Percentiles rank a stretch among this genome's conserved stretches.
Evolutionary conservation across 1,140 invertebrate species (phyloP).

Genomic region (Tetraneura akinire): DNA sequence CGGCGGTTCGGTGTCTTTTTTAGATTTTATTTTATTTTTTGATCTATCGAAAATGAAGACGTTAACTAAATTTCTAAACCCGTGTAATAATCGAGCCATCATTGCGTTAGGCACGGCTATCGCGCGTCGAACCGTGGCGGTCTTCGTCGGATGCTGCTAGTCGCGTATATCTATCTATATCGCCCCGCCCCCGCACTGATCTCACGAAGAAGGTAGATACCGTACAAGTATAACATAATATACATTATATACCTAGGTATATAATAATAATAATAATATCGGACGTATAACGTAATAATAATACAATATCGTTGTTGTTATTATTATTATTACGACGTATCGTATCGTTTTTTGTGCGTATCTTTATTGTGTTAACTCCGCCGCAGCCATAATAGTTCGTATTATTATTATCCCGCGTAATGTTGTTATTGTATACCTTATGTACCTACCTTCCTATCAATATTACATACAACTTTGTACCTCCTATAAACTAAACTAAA

Average conservation of each 20-base stretch:
- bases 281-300: too few relatives aligned
- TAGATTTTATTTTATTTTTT: too few relatives aligned
- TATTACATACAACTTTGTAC: too few relatives aligned
- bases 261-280: too few relatives aligned
- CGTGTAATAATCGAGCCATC: constrained; percentile 49
- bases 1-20: too few relatives aligned
- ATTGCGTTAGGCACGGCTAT: constrained; percentile 36
- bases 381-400: not conserved
- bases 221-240: too few relatives aligned
- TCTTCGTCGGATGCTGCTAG: not conserved
- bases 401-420: not conserved
- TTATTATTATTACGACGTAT: too few relatives aligned
- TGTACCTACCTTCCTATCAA: too few relatives aligned
- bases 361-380: not conserved
- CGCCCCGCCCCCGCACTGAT: not conserved
- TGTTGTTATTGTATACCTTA: not conserved
- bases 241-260: not conserved
- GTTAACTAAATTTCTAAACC: not conserved
- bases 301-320: not conserved
- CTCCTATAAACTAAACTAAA: too few relatives aligned
- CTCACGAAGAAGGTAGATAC: not conserved
- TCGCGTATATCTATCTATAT: not conserved
- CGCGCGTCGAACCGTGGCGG: too few relatives aligned
- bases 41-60: not conserved
- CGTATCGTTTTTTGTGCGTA: too few relatives aligned